A percentile compares a stretch with the other conserved stretches of the same genome.
These are phyloP conservation scores for Pyrrhia umbra DNA, from an alignment of 2,888 invertebrate species.

Conservation along the genomic window DNA sequence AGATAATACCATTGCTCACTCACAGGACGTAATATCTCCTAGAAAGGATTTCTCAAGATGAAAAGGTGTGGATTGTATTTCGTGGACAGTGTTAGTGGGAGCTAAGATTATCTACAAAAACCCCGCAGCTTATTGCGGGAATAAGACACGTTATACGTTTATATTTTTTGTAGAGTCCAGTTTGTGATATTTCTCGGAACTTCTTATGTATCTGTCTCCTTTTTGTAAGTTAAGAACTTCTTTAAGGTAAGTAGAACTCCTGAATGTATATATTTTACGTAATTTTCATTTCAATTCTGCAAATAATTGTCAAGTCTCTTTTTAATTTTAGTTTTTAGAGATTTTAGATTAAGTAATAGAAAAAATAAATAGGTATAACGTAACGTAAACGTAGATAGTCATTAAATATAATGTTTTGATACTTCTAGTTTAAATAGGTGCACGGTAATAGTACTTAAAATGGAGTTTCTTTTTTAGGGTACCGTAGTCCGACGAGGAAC, in stretches of 20 bases:
- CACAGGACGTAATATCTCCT: constrained; percentile 38
- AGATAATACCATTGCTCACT: constrained; percentile 49
- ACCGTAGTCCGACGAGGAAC: no score
- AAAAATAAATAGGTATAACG: no score
- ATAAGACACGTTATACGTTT: constrained; percentile 7
- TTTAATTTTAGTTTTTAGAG: no score
- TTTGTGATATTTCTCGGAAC: constrained; percentile 19
- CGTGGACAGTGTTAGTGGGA: constrained; percentile 29
- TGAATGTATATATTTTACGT: constrained; percentile 4
- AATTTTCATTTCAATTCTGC: not conserved
- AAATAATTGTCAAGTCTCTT: no score
- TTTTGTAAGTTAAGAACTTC: constrained; percentile 20
- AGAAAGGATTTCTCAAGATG: constrained; percentile 54
- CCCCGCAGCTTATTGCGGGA: constrained; percentile 29
- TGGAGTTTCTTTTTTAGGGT: no score
- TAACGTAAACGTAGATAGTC: no score
- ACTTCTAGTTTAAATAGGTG: no score
- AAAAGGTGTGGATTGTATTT: constrained; percentile 54
- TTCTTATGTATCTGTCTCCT: constrained; percentile 22
- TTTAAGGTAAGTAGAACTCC: constrained; percentile 7
- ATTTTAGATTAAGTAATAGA: no score
- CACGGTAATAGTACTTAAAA: no score
- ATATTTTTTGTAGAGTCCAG: constrained; percentile 11
- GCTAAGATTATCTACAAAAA: constrained; percentile 40
- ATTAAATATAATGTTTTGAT: no score